Base-by-base conservation (phyloP, 30 jellyfish, hydroid and myxozoan genomes). In the Haliclystus octoradiatus region DNA sequence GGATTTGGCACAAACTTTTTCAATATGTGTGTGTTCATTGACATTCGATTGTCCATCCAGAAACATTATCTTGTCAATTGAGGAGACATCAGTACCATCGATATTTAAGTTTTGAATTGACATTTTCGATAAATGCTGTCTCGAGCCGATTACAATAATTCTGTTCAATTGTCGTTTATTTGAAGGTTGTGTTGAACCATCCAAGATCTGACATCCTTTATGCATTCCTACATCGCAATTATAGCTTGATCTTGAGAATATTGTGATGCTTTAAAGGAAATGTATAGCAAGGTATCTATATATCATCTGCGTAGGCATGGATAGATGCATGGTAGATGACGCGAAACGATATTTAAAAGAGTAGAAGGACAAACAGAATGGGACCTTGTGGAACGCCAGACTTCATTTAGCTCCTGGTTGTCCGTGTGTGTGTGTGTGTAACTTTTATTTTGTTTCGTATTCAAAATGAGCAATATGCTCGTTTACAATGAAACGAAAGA, bases 111-210 rank as follows among this genome's bases (percentile, higher is more conserved):
- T 60, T 62, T 74, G 70, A 2, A 74, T 78, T 26, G 78, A 50
- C 49, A 74, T 62, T 33, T 74, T 74, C 49, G 77, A 33, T 1
- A 74, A 78, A 78, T 74, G 85, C 84, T 73, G 67, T 62, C 74
- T 66, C 15, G 84, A 40, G 62, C 66, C 84, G 27, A 73, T n/a
- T 57, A 73, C 32, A 65, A 57, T 73, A n/a, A 15, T 49, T 73
- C 77, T 62, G 77, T 73, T 34, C 62, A 53, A 24, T 77, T 40
- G 57, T 40, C 57, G 19, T 40, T 40, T 9, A 40, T 40, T 19
- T 5, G 57, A 40, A 40, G 57, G 57, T 77, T 49, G 31, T 73
- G 32, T 28, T 71, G 52, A 68, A 53, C 50, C 67, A 53, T 53
- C 77, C 84, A 73, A 0, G 29, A 28, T 28, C 84, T 33, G 14